Evolutionary conservation across 2,888 invertebrate species (phyloP).

Genomic region (Mimachlamys varia): DNA sequence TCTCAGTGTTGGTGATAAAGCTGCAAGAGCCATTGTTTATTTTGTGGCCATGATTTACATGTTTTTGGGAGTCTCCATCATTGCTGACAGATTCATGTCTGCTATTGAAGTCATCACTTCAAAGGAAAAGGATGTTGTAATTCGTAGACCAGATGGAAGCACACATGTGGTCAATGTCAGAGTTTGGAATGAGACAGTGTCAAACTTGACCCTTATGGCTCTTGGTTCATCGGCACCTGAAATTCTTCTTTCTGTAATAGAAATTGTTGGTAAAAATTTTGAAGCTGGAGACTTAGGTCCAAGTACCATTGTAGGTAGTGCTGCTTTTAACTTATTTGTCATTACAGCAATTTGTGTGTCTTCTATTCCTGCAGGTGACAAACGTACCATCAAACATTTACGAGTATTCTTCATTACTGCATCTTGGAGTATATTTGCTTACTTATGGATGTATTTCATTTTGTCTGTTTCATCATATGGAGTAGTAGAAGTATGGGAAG

Average conservation of each 20-base stretch:
- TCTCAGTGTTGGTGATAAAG: conserved; percentile 86
- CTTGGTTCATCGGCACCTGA: conserved; percentile 99
- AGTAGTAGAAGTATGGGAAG: conserved; percentile 98
- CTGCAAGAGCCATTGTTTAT: conserved; percentile 94
- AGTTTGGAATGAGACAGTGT: conserved; percentile 99
- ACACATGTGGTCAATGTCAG: conserved; percentile 94
- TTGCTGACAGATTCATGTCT: conserved; percentile 99
- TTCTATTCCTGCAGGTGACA: conserved; percentile 95
- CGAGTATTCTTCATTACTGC: conserved; percentile 99
- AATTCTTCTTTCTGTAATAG: conserved; percentile 97
- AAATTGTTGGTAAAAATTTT: conserved; percentile 93
- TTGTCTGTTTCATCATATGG: conserved; percentile 93
- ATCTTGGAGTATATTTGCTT: conserved; percentile 98
- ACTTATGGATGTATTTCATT: conserved; percentile 98
- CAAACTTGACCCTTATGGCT: conserved; percentile 99
- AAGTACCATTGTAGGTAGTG: conserved; percentile 98
- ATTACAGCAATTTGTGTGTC: conserved; percentile 97
- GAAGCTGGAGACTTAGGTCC: conserved; percentile 98
- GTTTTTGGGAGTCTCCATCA: conserved; percentile 99
- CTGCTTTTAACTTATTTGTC: conserved; percentile 98
- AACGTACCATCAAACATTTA: conserved; percentile 96
- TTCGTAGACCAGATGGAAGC: conserved; percentile 94
- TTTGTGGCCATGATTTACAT: conserved; percentile 94
- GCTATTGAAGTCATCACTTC: conserved; percentile 99
- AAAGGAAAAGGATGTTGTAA: conserved; percentile 95